Evolutionary conservation across 2,113 vertebrate genomes (phyloP), one percentile per base, ranked within the genome.

Genomic region (Phyllostomus discolor): DNA sequence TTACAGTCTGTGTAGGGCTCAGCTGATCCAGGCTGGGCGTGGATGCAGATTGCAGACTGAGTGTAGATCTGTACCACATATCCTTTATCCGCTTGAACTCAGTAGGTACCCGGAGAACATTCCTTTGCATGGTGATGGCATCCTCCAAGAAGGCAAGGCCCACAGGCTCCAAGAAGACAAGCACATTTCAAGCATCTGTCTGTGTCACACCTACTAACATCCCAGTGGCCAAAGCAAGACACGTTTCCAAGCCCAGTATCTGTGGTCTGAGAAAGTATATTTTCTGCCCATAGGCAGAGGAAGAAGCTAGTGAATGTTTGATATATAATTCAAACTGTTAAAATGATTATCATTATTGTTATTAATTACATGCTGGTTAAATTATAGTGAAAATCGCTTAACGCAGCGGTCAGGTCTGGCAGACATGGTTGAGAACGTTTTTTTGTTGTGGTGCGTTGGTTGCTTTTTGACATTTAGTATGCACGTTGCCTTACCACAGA

Each of bases 61-160:
- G 79, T 54, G 24, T 41, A 26, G 20, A 9, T 66, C 28, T 17
- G 31, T 4, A 52, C 5, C 24, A 17, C 12, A 1, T 28, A 3
- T 17, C 15, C 46, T 87, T 82, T 46, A 0, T 5, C 41, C n/a
- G 66, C 50, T 52, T 64, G 33, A 43, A 12, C 28, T 41, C 24
- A 14, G 43, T 8, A 38, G 12, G 20, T 41, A 12, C 3, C 14
- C 4, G 64, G 31, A 64, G 15, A 28, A 16, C 2, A 0, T 69
- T 26, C 38, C 69, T 91, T 50, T 57, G 22, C 14, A 3, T 54
- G 28, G 73, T 15, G 35, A 50, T 46, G 50, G 12, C 5, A 26
- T 72, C 46, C n/a, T 35, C 22, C 31, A 15, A 66, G 52, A 78
- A 62, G 24, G 24, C 41, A 19, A 20, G 31, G 4, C n/a, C 28